Evolutionary conservation across 2,888 invertebrate genomes (phyloP), one percentile per base, ranked within the genome.

Genomic region (Altica lythri): DNA sequence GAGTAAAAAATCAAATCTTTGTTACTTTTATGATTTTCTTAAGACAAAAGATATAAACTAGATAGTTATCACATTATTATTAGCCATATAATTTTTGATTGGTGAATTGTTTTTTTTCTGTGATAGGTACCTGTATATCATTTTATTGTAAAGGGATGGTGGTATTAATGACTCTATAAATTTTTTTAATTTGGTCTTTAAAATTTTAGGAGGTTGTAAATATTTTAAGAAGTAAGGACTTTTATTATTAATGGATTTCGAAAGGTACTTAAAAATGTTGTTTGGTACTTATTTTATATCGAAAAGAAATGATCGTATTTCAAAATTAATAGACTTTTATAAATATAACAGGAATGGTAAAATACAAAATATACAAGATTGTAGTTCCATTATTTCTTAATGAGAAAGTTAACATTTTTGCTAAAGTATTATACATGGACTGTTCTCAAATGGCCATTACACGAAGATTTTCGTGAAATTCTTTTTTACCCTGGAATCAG

Each of bases 1-100:
- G n/a, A n/a, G n/a, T 40, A 64, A 64, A 66, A 66, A 64, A 60
- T 61, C 61, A 63, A 62, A 64, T 62, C 62, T 61, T 55, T 56
- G 53, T 9, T 8, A 59, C 60, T 62, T 65, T 63, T 57, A 59
- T 55, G 55, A 5, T 53, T 57, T 59, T 59, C 55, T 59, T 56
- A 51, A 62, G 58, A 62, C 62, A 62, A 62, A 62, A 55, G 25
- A 48, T 53, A 55, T 59, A 59, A 59, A 61, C 57, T 59, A 61
- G 61, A 61, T 61, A 61, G 59, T 61, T 61, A 61, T 61, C 61
- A 59, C 61, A 52, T 61, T 59, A 61, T 61, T 61, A 61, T 61
- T 55, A 59, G 59, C 57, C 57, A 59, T 61, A 61, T 61, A 61
- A 61, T 59, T 61, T 29, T 61, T 61, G 61, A 61, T 61, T 61